Percentiles rank a stretch among this genome's conserved stretches.
phyloP scores from a whole-genome alignment of 2,113 vertebrate species.

The Myotis brandtii region DNA sequence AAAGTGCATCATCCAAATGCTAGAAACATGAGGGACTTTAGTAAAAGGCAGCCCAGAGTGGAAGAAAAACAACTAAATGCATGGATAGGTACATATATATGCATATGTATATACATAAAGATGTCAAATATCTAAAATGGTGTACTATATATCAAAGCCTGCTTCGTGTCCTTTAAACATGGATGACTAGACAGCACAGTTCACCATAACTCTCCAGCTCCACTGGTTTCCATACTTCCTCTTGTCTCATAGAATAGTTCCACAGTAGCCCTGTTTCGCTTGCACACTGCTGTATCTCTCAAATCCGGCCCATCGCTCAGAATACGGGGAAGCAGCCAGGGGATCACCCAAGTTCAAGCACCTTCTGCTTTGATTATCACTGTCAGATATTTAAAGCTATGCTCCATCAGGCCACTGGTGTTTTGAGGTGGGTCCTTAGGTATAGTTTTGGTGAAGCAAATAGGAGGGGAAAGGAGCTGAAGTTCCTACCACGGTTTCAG shows the following conservation, averaged over 20 bases:
- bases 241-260: not conserved
- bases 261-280: not conserved
- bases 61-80: not conserved
- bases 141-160: not conserved
- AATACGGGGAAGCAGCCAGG: not conserved
- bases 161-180: not conserved
- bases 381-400: not conserved
- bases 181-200: not conserved
- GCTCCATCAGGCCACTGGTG: not conserved
- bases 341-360: not conserved
- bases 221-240: not conserved
- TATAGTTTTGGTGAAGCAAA: not conserved
- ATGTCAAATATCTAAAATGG: not conserved
- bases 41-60: not conserved
- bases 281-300: not conserved
- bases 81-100: not conserved
- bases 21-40: not conserved
- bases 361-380: not conserved
- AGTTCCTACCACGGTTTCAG: not conserved
- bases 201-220: not conserved
- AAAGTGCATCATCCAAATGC: not conserved
- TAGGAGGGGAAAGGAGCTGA: not conserved
- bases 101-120: not conserved
- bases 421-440: not conserved
- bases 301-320: not conserved